Evolutionary conservation across 2,888 invertebrate genomes (phyloP).

Genomic region (Sarcophaga caerulescens): DNA sequence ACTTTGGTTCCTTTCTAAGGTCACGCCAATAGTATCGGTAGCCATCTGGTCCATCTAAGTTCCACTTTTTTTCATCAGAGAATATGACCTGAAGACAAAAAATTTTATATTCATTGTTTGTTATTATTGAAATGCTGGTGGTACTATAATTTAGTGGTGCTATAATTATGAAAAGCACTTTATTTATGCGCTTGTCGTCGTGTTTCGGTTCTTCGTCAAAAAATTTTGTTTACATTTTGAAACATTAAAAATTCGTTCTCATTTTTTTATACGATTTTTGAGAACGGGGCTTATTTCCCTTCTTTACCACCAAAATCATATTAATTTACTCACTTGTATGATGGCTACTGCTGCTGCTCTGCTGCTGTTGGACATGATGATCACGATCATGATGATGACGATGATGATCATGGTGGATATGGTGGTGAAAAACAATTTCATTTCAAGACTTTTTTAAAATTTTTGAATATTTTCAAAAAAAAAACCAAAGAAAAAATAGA

Average conservation of each 20-base stretch:
- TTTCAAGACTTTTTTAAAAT: constrained; percentile 51
- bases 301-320: background rate
- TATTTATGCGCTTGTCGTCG: too few species aligned
- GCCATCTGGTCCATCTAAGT: too few species aligned
- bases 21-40: too few species aligned
- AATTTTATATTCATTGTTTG: too few species aligned
- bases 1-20: too few species aligned
- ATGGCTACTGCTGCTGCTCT: background rate
- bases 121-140: too few species aligned
- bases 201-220: too few species aligned
- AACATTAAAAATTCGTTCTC: constrained; percentile 36
- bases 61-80: too few species aligned
- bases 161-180: too few species aligned
- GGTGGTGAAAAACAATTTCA: constrained; percentile 63
- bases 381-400: background rate
- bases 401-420: constrained; percentile 52
- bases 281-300: constrained; percentile 28
- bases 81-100: too few species aligned
- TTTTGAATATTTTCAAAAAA: constrained; percentile 57
- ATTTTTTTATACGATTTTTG: constrained; percentile 16
- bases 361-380: constrained; percentile 11
- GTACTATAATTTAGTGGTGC: too few species aligned
- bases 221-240: constrained; percentile 60
- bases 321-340: constrained; percentile 46
- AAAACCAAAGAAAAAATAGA: constrained; percentile 40